Base-by-base conservation (phyloP, 2,113 vertebrate species). In the Aleadryas rufinucha region DNA sequence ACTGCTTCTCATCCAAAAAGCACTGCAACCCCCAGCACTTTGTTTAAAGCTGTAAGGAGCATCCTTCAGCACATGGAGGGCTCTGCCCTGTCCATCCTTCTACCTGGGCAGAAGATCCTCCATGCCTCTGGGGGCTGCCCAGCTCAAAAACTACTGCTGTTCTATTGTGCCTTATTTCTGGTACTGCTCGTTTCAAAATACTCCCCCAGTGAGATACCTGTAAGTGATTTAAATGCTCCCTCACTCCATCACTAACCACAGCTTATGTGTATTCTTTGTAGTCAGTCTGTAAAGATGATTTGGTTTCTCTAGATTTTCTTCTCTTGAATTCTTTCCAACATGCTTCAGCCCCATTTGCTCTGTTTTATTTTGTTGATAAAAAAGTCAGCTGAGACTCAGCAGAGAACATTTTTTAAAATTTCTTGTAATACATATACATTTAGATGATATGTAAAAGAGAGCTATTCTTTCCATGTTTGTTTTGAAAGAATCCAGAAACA, bases 281-380 rank as follows among this genome's bases (percentile, higher is more conserved):
- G 53, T 83, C 75, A 77, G 66, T 54, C 70, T 92, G 59, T 65
- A 84, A 87, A 85, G 84, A 97, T 80, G 42, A 93, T 93, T 95
- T 85, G 81, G 74, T 85, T 95, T 65, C 71, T 91, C 84, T 66
- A 90, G 78, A 94, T 93, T 95, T 91, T 91, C 74, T 89, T 81
- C 47, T 53, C 75, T 94, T 96, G 84, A 97, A 95, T 88, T 91
- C 78, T 61, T 89, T 96, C 95, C 93, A 93, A 30, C 56, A 68
- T 16, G 49, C 49, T 86, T 93, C 89, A 92, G 49, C 27, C 63
- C 54, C 71, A 87, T 92, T 96, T 93, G 76, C 76, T 96, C 85
- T 95, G 90, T 59, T 97, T 96, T 69, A 93, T 74, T 95, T 95
- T 96, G 89, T 94, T 97, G 95, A 96, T 93, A 92, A 95, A 95